phyloP scores from a whole-genome alignment of 2,888 invertebrate species.

The Cyclophora albipunctata region DNA sequence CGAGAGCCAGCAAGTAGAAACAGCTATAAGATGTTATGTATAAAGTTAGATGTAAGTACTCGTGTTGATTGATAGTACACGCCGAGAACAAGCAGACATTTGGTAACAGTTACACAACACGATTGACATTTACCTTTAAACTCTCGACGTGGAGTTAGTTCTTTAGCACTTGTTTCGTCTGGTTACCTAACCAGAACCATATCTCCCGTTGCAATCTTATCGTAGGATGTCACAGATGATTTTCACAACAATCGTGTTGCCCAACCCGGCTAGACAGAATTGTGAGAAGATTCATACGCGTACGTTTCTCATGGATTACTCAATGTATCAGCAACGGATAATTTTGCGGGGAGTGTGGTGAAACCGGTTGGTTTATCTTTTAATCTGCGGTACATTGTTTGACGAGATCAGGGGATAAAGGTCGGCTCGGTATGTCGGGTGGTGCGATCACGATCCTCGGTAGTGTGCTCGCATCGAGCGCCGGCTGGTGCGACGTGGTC shows the following conservation, averaged over 20 bases:
- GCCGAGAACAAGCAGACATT: conserved; percentile 46
- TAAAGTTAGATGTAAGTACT: conserved; percentile 30
- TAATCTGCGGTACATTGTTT: conserved; percentile 4
- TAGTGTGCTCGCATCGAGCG: no score
- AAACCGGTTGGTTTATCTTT: conserved; percentile 12
- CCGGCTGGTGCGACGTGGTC: neutral
- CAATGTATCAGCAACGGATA: conserved; percentile 22
- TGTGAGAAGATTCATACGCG: conserved; percentile 36
- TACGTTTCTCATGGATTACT: conserved; percentile 34
- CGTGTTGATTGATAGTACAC: conserved; percentile 39
- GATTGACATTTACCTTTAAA: conserved; percentile 64
- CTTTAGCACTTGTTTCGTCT: conserved; percentile 16
- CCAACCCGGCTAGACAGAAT: conserved; percentile 28
- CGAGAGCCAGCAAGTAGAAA: no score
- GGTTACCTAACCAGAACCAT: conserved; percentile 24
- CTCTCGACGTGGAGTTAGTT: conserved; percentile 30
- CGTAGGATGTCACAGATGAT: conserved; percentile 13
- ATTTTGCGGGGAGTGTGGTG: conserved; percentile 16
- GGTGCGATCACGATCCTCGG: conserved; percentile 1
- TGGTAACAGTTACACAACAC: conserved; percentile 61
- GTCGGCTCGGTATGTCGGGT: neutral
- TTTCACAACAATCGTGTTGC: conserved; percentile 26
- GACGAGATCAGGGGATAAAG: neutral
- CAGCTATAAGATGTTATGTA: no score
- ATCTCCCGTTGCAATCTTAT: conserved; percentile 9